Evolutionary conservation across 1,140 invertebrate genomes (phyloP), one percentile per base, ranked within the genome.

Genomic region (Eciton burchellii): DNA sequence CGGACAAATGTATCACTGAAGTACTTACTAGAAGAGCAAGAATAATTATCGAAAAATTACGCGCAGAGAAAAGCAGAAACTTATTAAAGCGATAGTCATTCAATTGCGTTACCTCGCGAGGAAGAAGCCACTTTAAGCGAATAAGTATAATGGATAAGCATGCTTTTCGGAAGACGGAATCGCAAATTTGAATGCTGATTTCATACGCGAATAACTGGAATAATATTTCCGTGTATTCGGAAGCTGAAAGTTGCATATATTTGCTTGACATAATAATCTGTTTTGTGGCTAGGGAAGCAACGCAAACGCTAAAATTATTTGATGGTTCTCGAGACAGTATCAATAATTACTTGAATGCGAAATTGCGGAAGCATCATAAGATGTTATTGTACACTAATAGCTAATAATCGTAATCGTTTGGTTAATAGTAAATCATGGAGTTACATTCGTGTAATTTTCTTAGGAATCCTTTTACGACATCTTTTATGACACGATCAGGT

Each of bases 11-110:
- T 21, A 19, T 43, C 14, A 21, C 26, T 49, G 9, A 73, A 43
- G 70, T 76, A 65, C 73, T 76, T 65, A 65, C 65, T 76, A 63
- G 14, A 21, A 59, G 19, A 26, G 21, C 14, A 43, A 24, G 24
- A 9, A 35, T 35, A 35, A 35, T 35, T 35, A 35, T 35, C 35
- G 19, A 57, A 56, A 8, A 3, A 19, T 59, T 45, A 21, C 41
- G 8, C 14, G 8, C 65, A 41, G 65, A 52, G 16, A 4, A 11
- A 6, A 16, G 21, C 9, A 16, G 35, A 4, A 63, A 41, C 14
- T 71, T n/a, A 21, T 3, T 19, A 26, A 29, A 73, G 16, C 47
- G 21, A 1, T 29, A 54, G 52, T 47, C 1, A 19, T 49, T 35
- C 19, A 12, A 12, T 49, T 21, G 9, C 12, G 35, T 45, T 47